Base-by-base conservation (phyloP, 2,113 vertebrate species). In the Camelus bactrianus region DNA sequence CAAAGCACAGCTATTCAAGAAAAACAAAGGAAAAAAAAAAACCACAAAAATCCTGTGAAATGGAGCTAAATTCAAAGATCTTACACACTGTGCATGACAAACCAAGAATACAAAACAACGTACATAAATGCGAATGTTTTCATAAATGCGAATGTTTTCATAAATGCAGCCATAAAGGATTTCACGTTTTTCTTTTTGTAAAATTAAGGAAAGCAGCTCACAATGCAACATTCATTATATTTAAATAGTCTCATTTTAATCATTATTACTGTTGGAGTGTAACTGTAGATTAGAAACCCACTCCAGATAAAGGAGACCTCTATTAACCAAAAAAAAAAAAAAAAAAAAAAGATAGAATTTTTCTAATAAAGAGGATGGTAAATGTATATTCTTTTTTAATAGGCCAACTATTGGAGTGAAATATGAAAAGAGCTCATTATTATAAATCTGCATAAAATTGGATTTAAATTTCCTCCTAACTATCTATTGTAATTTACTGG, bases 401-500 rank as follows among this genome's bases (percentile, higher is more conserved):
- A 92, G 67, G 58, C 26, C 54, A 96, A 64, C 67, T 95, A 96
- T 95, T 96, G 73, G 46, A 48, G 14, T 76, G 30, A 77, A 90
- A 64, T 94, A 32, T 94, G 58, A 58, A 97, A 96, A 96, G 58
- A 86, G 4, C 16, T 97, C 0, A 0, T 96, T 96, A 93, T 96
- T 97, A 95, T 76, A 95, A 98, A 97, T 97, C 54, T 97, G n/a
- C 82, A 97, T 97, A 95, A 94, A 79, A 67, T 77, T 91, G 56
- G 28, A 93, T 97, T 98, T 89, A 95, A 95, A 58, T 94, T 93
- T 80, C 84, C 32, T 92, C 26, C 19, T 97, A 35, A 26, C 46
- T 96, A 88, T 80, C 38, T 96, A 76, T 79, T 65, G 50, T 46
- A 91, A 90, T 95, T 97, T 97, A 92, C 54, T 81, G 72, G 3